phyloP scores from a whole-genome alignment of 2,888 invertebrate species.

The Muschampia plurimacula region DNA sequence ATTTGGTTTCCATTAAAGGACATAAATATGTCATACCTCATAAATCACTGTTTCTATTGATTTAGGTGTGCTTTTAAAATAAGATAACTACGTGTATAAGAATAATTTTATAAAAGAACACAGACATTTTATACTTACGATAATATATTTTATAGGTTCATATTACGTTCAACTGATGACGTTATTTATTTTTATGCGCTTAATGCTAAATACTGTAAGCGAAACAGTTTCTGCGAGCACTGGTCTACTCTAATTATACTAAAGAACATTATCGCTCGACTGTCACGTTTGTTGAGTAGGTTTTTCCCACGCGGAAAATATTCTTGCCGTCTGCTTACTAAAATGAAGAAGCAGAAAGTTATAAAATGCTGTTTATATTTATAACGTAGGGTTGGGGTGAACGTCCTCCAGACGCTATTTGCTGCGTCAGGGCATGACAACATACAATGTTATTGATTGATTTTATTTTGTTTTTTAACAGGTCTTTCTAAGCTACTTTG shows the following conservation, averaged over 20 bases:
- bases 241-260: constrained; percentile 69
- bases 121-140: too few relatives aligned
- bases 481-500: too few relatives aligned
- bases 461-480: constrained; percentile 57
- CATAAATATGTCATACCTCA: constrained; percentile 18
- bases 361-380: constrained; percentile 55
- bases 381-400: constrained; percentile 51
- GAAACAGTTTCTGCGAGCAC: constrained; percentile 42
- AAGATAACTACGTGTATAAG: background rate
- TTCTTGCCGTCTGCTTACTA: constrained; percentile 60
- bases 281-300: constrained; percentile 64
- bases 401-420: constrained; percentile 59
- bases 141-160: too few relatives aligned
- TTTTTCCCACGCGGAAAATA: constrained; percentile 68
- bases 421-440: constrained; percentile 51
- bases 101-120: background rate
- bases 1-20: constrained; percentile 25
- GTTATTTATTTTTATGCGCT: background rate
- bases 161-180: background rate
- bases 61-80: background rate
- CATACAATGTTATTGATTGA: constrained; percentile 69
- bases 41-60: constrained; percentile 23
- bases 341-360: constrained; percentile 60
- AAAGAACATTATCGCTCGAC: constrained; percentile 65
- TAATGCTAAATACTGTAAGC: constrained; percentile 13